These are phyloP conservation scores for Aix galericulata DNA, from an alignment of 2,113 vertebrate genomes.

Conservation along the genomic window DNA sequence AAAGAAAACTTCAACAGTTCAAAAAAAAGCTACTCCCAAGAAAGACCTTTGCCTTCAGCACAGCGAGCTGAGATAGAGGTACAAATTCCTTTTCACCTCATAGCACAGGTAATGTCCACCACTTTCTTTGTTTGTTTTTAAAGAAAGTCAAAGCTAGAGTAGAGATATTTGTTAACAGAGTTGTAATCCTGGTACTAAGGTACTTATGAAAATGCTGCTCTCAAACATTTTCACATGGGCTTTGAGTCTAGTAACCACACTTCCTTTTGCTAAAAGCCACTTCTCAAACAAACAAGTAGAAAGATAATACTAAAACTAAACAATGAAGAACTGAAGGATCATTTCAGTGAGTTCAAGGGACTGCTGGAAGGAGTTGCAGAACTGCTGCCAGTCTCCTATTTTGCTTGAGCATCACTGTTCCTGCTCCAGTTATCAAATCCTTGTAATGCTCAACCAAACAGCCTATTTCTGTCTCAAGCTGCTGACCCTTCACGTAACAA, in stretches of 20 bases:
- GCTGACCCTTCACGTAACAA: not conserved
- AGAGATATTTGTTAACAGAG: not conserved
- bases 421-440: not conserved
- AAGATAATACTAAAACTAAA: not conserved
- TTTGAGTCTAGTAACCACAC: not conserved
- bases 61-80: not conserved
- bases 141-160: not conserved
- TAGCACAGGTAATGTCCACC: not conserved
- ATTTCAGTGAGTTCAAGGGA: not conserved
- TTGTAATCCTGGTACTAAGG: not conserved
- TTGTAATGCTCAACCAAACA: not conserved
- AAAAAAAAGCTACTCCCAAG: rapidly evolving
- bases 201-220: not conserved
- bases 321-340: not conserved
- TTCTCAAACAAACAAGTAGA: not conserved
- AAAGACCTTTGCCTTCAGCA: not conserved
- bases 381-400: not conserved
- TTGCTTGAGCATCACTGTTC: not conserved
- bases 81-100: not conserved
- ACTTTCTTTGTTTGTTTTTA: not conserved
- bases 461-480: not conserved
- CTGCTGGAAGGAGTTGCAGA: not conserved
- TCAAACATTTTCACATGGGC: not conserved
- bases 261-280: not conserved
- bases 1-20: not conserved